Evolutionary conservation across 1,140 invertebrate species (phyloP).

Genomic region (Teleopsis dalmanni): DNA sequence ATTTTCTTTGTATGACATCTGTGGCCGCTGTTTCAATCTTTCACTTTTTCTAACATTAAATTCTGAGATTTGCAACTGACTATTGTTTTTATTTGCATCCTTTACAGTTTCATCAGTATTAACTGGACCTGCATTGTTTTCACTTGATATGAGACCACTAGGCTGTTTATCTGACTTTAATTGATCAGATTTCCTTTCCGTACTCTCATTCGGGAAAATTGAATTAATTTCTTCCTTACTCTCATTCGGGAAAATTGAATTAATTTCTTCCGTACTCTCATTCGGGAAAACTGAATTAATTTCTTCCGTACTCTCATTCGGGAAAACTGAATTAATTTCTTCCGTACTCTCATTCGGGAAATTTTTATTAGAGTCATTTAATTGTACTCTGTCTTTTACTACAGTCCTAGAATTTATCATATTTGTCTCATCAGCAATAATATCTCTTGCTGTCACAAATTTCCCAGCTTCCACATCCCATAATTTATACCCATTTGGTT

Average conservation of each 20-base stretch:
- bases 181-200: conserved; percentile 3
- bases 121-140: conserved; percentile 13
- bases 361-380: no score
- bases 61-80: not conserved
- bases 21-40: conserved; percentile 20
- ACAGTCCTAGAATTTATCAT: no score
- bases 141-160: conserved; percentile 13
- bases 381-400: no score
- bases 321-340: not conserved
- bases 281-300: conserved; percentile 3
- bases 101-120: conserved; percentile 9
- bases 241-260: conserved; percentile 8
- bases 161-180: conserved; percentile 8
- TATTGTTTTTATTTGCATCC: conserved; percentile 11
- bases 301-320: conserved; percentile 8
- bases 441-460: no score
- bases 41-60: conserved; percentile 20
- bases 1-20: conserved; percentile 22
- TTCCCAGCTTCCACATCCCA: no score
- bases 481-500: no score
- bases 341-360: no score
- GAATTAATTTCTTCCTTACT: conserved; percentile 10
- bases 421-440: no score
- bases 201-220: conserved; percentile 9
- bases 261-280: not conserved